Conservation (phyloP, 2,113 vertebrate species). For the Eublepharis macularius region DNA sequence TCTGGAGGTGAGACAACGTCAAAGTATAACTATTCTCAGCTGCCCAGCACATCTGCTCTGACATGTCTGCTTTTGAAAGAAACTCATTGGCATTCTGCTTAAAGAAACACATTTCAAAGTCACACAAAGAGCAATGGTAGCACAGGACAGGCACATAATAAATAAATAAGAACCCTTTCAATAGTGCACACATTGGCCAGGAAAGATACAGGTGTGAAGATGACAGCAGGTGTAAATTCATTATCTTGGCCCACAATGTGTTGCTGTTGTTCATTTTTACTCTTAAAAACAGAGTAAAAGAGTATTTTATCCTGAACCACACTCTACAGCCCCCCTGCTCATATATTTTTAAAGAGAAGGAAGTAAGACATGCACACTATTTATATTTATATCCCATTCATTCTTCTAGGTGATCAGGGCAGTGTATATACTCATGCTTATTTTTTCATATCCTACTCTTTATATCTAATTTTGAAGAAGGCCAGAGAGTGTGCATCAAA, state of each 20-base stretch:
- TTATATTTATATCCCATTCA: no score
- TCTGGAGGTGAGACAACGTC: slow-evolving; percentile 32
- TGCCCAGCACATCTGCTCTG: slow-evolving; percentile 16
- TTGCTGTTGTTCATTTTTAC: no score
- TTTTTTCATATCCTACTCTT: no score
- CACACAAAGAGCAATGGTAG: accelerated
- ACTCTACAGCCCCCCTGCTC: no score
- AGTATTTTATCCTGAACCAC: no score
- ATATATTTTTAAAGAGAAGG: no score
- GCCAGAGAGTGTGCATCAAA: no score
- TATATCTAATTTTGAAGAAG: no score
- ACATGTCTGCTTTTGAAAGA: slow-evolving; percentile 13
- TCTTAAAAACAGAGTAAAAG: neutral
- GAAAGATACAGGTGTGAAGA: neutral
- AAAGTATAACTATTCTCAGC: slow-evolving; percentile 15
- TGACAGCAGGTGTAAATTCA: neutral
- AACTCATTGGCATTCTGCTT: neutral
- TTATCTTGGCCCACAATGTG: neutral
- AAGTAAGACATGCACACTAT: no score
- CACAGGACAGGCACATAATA: neutral
- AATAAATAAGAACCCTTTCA: neutral
- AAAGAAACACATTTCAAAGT: neutral
- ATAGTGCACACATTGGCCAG: neutral
- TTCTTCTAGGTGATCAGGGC: no score
- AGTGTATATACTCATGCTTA: no score